Evolutionary conservation across 2,888 invertebrate species (phyloP), one percentile per base, ranked within the genome.

Genomic region (Eupithecia abbreviata): DNA sequence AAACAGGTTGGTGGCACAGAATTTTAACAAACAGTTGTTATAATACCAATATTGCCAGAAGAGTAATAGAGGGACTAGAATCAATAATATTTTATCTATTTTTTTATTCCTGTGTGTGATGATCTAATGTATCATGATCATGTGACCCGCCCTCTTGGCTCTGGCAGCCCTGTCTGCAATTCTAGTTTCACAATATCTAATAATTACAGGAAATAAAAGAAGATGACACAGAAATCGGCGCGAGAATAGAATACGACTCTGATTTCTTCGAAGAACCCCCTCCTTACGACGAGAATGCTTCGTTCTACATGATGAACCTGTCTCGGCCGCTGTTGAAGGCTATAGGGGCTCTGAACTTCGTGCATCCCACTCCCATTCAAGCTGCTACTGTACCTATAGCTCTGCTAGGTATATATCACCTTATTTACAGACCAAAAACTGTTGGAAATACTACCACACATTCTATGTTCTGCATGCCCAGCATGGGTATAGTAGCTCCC

Each of bases 321-420:
- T 99, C 99, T 0, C 95, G 99, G 77, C 99, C 99, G 0, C 92
- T 99, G 49, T 95, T 99, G 87, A 98, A 99, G 90, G 98, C 99
- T 0, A 97, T 99, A 66, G 97, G 97, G 1, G 96, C 97, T 2
- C 96, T 99, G 91, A 98, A 98, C 83, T 99, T 98, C 91, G 96
- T 97, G 5, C 98, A 98, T 88, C 99, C 99, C 0, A 99, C 99
- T 0, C 99, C 99, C 0, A 99, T 99, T 86, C 99, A 99, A 92
- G 96, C 98, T 1, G 97, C 98, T 0, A 98, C 99, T 0, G 98
- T 99, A 89, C 99, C 99, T 0, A 96, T 99, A 12, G 99, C 98
- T 4, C 93, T 99, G 76, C 94, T 98, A 83, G 97, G 96, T 96
- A 87, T 84, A 86, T 42, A 0, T 41, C 41, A 47, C n/a, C 41